phyloP scores from a whole-genome alignment of 2,888 invertebrate species.

The Papilio protenor region DNA sequence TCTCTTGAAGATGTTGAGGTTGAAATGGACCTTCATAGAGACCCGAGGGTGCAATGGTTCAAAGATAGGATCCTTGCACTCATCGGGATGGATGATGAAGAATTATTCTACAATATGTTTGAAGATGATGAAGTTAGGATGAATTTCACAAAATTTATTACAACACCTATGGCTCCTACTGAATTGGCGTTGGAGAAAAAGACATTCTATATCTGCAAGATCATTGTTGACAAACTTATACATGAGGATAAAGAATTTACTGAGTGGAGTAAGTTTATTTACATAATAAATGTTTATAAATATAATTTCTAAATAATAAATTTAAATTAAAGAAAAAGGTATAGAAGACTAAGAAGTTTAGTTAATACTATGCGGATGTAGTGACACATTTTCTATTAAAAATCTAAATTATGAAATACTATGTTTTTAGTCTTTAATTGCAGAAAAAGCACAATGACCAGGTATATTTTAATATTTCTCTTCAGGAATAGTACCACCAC shows the following conservation, averaged over 20 bases:
- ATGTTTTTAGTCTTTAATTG: background rate
- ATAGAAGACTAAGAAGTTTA: no score
- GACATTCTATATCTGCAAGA: conserved; percentile 87
- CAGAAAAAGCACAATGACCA: background rate
- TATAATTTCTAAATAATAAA: background rate
- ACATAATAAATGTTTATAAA: background rate
- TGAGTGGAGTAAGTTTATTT: conserved; percentile 87
- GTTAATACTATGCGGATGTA: no score
- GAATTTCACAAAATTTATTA: conserved; percentile 60
- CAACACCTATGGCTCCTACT: conserved; percentile 60
- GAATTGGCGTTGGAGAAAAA: conserved; percentile 80
- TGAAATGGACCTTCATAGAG: conserved; percentile 63
- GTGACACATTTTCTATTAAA: background rate
- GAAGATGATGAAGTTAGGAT: conserved; percentile 81
- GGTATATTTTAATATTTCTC: background rate
- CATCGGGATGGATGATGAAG: conserved; percentile 83
- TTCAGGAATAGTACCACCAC: conserved; percentile 72
- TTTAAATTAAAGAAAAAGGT: background rate
- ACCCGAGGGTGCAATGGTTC: conserved; percentile 88
- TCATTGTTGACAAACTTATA: conserved; percentile 87
- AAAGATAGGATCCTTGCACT: conserved; percentile 85
- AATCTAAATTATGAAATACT: background rate
- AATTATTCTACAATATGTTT: conserved; percentile 85
- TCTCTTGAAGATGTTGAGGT: conserved; percentile 44
- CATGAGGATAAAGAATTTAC: conserved; percentile 89